Evolutionary conservation across 2,888 invertebrate genomes (phyloP), one percentile per base, ranked within the genome.

Genomic region (Sepioteuthis lessoniana): DNA sequence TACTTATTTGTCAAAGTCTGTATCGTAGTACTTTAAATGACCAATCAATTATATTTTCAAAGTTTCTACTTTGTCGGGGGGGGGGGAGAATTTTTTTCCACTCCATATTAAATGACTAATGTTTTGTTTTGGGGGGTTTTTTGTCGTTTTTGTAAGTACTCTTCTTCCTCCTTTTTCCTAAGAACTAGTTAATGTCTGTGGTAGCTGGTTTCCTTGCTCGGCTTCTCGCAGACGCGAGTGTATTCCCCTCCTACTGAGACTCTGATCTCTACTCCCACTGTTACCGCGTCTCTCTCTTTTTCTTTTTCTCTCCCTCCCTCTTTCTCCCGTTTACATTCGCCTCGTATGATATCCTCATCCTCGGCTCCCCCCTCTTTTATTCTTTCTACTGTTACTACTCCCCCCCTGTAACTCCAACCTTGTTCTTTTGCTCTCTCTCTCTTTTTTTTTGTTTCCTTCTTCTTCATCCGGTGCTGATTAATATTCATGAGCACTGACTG

Each of bases 401-500:
- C 8, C 28, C 35, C 46, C 60, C 93, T 90, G 46, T 42, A 37
- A 76, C 46, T 93, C n/a, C 31, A 47, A 90, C 90, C 35, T 90
- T 42, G 37, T 90, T 90, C 21, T 94, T 42, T 92, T 31, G 31
- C 55, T 90, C 38, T 35, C 38, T 55, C n/a, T 90, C 38, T 35
- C 38, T 55, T 19, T 76, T 60, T 92, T 46, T 55, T 55, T 42
- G 42, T 42, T 42, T 25, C 50, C 92, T 35, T n/a, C 60, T 93
- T 42, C 50, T 25, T 47, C 42, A 90, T 38, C 42, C 91, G 25
- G 91, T 31, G 91, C 55, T 60, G 93, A 93, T 93, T 93, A 93
- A 93, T 93, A 93, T 93, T 93, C 93, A 93, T 93, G 38, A 93
- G 93, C 93, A 93, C 93, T 47, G 93, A 60, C 93, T 93, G 93